Percentiles rank a stretch among this genome's conserved stretches.
Conservation (phyloP, 2,888 invertebrate species). For the Sepiola atlantica region DNA sequence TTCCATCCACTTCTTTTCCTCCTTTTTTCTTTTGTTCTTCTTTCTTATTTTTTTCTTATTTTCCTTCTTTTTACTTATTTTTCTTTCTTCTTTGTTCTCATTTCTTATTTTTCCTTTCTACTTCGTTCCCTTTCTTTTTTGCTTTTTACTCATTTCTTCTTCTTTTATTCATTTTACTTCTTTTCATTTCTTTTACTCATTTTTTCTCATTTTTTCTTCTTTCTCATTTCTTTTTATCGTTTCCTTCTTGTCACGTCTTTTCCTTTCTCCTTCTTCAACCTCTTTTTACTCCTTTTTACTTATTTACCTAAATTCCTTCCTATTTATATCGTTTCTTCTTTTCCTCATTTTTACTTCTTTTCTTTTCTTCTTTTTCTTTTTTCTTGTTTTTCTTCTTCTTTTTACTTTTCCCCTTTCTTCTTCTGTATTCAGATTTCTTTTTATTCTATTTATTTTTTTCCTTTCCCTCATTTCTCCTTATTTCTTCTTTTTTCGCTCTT, state of each 20-base stretch:
- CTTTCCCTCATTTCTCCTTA: background rate
- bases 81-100: background rate
- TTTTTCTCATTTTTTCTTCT: background rate
- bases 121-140: background rate
- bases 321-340: background rate
- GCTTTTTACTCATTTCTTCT: background rate
- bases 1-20: too few relatives aligned
- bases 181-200: background rate
- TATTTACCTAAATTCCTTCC: background rate
- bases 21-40: too few relatives aligned
- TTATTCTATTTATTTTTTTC: background rate
- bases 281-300: background rate
- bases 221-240: background rate
- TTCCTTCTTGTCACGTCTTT: background rate
- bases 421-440: background rate
- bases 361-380: background rate
- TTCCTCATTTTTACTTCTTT: too few relatives aligned
- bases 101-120: background rate
- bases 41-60: too few relatives aligned
- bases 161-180: too few relatives aligned
- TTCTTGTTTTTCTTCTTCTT: too few relatives aligned
- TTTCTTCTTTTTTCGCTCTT: background rate
- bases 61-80: too few relatives aligned
- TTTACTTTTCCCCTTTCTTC: too few relatives aligned
- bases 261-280: background rate